Base-by-base conservation (phyloP, 2,113 vertebrate species). In the Regulus satrapa region DNA sequence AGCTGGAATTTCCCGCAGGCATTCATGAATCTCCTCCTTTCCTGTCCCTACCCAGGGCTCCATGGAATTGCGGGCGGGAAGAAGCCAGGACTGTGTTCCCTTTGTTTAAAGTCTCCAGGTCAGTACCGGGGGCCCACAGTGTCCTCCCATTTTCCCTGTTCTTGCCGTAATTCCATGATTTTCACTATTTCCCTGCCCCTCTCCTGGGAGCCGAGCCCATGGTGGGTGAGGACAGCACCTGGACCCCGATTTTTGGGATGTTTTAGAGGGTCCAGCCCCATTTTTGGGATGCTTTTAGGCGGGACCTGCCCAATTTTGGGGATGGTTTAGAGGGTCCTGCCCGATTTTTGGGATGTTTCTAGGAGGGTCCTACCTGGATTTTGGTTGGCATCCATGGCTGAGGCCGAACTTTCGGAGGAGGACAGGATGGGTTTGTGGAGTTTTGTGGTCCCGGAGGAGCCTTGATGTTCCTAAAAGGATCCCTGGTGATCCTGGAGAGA, bases 51-150 rank as follows among this genome's bases (percentile, higher is more conserved):
- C 97, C 97, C 97, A 98, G 98, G 98, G 97, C 97, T 98, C 97
- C 96, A 97, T 98, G 93, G 97, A 74, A 97, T 98, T 94, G 97
- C 98, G 95, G 98, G 98, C 97, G 98, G 98, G 97, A 98, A 98
- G 98, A 96, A 98, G 93, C 96, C 98, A 96, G 98, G 98, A 98
- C 98, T 98, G 87, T 98, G 98, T 97, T 98, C 98, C 97, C 97
- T 98, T 93, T 98, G 98, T 98, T 98, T 98, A 98, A 98, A 98
- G 98, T 98, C 98, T 98, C 97, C 98, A 98, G 98, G 98, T 98
- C 97, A 97, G 98, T 98, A 98, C 95, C 88, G 84, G 97, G 96
- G 89, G 79, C 84, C 86, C 24, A 34, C 92, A 52, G 74, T 40
- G 32, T 78, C 67, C 71, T 87, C 83, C 86, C 86, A 52, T 40